These are phyloP conservation scores for Aptenodytes patagonicus DNA, from an alignment of 2,113 vertebrate species.

Conservation along the genomic window DNA sequence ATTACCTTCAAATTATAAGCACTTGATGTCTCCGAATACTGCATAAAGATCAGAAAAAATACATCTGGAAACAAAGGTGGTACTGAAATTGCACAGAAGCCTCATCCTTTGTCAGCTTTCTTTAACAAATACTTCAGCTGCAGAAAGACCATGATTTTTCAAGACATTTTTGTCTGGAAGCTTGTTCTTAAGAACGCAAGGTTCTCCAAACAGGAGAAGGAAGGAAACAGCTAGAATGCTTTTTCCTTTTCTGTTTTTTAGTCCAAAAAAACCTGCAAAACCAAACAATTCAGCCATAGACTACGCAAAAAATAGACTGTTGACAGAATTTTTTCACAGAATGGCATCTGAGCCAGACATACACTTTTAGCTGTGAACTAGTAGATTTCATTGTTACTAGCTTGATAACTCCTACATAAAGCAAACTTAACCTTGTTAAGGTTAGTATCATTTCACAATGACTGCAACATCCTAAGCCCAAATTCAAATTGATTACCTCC, in stretches of 20 bases:
- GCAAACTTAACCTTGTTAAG: background rate
- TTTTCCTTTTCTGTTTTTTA: background rate
- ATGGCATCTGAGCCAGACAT: background rate
- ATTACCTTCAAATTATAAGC: background rate
- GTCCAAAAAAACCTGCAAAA: background rate
- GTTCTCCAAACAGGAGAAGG: background rate
- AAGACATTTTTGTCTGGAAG: background rate
- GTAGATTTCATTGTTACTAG: background rate
- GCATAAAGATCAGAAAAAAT: background rate
- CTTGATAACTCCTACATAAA: background rate
- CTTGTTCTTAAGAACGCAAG: background rate
- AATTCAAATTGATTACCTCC: background rate
- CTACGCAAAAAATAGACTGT: background rate
- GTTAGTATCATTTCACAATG: background rate
- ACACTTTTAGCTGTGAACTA: background rate
- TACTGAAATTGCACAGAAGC: background rate
- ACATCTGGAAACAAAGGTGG: background rate
- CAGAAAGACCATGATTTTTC: background rate
- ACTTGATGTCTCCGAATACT: background rate
- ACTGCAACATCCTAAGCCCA: background rate
- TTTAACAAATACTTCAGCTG: background rate
- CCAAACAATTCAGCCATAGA: background rate
- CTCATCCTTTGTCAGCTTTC: background rate
- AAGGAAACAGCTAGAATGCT: background rate
- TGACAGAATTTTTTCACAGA: background rate